Base-by-base conservation (phyloP, 2,888 invertebrate genomes). In the Harpalus rubripes region DNA sequence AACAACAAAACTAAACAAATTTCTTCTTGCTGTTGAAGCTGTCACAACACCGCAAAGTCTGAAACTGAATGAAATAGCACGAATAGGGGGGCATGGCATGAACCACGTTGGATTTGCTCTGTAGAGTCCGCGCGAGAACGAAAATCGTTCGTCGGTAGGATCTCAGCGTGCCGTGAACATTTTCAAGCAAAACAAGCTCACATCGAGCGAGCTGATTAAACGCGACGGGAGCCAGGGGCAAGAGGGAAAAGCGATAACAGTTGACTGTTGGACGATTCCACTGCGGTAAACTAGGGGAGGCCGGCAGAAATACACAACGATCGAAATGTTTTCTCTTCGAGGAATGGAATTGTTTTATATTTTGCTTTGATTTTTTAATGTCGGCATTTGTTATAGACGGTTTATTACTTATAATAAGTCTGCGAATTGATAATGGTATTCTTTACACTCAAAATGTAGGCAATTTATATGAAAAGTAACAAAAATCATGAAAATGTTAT, bases 31-130 rank as follows among this genome's bases (percentile, higher is more conserved):
- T 12, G 26, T 41, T 41, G 15, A 74, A 44, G 44, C 44, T 44
- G 44, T 44, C 72, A 74, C 12, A 44, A 12, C 72, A 44, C 72
- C 44, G 72, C 12, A 74, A 18, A 74, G 72, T 74, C 72, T 74
- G 72, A 74, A 74, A 74, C 72, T 74, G 72, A 74, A 74, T 74
- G 72, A 74, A 74, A 74, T 52, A 52, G 72, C 52, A 74, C 52
- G 72, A 74, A 74, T 44, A 44, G 72, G 72, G 65, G 44, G 72
- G 72, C 72, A 44, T 74, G 72, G 52, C 72, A 44, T 18, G 32
- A 12, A 68, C 68, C 72, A 74, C 72, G 72, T 74, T 74, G 72
- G 72, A 44, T 74, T 44, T 74, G 44, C 72, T 74, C 72, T 68
- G 72, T 32, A 68, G 68, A 68, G 68, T 41, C 8, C 78, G 78